Conservation (phyloP, 2,113 vertebrate species). For the Oplegnathus fasciatus region DNA sequence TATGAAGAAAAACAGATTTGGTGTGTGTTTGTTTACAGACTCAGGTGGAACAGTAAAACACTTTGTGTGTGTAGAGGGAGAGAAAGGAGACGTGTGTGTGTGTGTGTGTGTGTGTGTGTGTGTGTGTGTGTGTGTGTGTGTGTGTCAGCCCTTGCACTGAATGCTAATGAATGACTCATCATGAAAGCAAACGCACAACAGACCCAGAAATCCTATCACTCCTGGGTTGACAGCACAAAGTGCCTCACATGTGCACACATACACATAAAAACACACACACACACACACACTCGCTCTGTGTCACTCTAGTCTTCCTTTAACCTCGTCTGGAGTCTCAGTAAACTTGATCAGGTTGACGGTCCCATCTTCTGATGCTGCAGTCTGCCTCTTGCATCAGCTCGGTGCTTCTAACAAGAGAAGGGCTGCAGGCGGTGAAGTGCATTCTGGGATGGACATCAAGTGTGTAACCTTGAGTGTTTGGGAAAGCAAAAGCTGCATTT, state of each 20-base stretch:
- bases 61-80: background rate
- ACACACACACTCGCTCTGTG: background rate
- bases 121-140: conserved; percentile 11
- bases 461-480: conserved; percentile 25
- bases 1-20: background rate
- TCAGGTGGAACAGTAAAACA: conserved; percentile 3
- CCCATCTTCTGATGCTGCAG: conserved; percentile 14
- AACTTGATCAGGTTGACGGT: conserved; percentile 24
- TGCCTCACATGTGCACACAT: background rate
- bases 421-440: conserved; percentile 7
- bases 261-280: background rate
- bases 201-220: background rate
- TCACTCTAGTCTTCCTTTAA: conserved; percentile 17
- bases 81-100: background rate
- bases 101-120: background rate
- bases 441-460: conserved; percentile 26
- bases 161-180: conserved; percentile 41
- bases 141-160: background rate
- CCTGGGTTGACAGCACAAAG: background rate
- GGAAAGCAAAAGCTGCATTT: conserved; percentile 13
- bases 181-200: conserved; percentile 28
- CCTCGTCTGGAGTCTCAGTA: conserved; percentile 2
- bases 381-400: conserved; percentile 30
- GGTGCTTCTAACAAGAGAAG: background rate
- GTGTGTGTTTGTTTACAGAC: background rate